These are phyloP conservation scores for Entosphenus tridentatus DNA, from an alignment of 2,113 vertebrate species.

Conservation along the genomic window DNA sequence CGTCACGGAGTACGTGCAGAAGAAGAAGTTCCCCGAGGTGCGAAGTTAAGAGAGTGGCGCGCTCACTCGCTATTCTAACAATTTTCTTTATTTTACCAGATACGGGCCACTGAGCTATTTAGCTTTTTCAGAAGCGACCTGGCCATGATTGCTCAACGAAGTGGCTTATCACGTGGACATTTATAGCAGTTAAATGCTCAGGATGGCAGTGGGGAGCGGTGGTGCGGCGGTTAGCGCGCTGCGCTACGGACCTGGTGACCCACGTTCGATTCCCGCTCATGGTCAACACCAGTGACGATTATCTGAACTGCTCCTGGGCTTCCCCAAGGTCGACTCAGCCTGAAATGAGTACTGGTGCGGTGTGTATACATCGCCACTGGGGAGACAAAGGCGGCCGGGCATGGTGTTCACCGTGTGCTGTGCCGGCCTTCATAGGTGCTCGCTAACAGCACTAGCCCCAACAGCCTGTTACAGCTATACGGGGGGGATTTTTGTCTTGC, in stretches of 20 bases:
- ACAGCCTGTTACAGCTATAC: no score
- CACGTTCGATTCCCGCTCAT: no score
- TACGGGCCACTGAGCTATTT: not conserved
- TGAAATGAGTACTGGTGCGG: not conserved
- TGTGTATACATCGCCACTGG: not conserved
- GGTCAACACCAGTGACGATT: no score
- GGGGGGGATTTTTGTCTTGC: not conserved
- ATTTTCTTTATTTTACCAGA: no score
- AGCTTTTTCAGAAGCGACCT: not conserved
- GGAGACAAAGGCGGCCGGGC: not conserved
- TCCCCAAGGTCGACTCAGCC: not conserved
- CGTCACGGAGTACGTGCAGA: constrained; percentile 57
- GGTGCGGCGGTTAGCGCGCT: no score
- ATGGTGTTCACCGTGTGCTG: not conserved
- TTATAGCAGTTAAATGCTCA: no score
- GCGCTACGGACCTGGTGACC: no score
- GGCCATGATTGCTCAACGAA: not conserved
- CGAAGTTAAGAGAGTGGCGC: constrained; percentile 4
- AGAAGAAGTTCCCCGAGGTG: constrained; percentile 76
- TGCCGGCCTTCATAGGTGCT: not conserved
- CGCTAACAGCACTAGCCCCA: no score
- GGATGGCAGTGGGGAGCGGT: no score
- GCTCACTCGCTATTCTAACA: no score
- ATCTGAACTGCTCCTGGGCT: not conserved
- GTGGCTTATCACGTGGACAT: no score